phyloP scores from a whole-genome alignment of 2,888 invertebrate genomes.

The Syrista parreyssii region DNA sequence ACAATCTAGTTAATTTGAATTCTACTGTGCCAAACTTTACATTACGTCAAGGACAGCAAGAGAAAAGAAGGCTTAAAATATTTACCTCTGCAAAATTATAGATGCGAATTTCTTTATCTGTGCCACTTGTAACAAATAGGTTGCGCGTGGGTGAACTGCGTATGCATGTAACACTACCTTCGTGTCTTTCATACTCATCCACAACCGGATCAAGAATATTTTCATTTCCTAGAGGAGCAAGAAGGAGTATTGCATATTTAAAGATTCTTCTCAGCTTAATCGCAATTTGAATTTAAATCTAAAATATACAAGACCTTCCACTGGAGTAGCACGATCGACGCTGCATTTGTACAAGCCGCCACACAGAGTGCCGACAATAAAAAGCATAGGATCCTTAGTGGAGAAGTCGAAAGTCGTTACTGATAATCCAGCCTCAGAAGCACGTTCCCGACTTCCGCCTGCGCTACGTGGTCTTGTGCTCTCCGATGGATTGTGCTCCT shows the following conservation, averaged over 20 bases:
- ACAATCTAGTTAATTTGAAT: background rate
- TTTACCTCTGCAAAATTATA: constrained; percentile 56
- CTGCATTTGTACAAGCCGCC: constrained; percentile 62
- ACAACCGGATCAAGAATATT: constrained; percentile 56
- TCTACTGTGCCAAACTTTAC: background rate
- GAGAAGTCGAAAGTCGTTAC: constrained; percentile 60
- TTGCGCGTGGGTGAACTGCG: constrained; percentile 52
- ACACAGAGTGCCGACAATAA: constrained; percentile 60
- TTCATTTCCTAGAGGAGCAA: constrained; percentile 16
- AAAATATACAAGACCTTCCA: constrained; percentile 26
- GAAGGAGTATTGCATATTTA: constrained; percentile 7
- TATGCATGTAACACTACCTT: constrained; percentile 56
- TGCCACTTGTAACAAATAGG: constrained; percentile 54
- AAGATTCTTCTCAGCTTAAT: background rate
- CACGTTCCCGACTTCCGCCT: constrained; percentile 55
- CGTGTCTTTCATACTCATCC: constrained; percentile 55
- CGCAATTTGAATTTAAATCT: background rate
- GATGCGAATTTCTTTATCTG: constrained; percentile 59
- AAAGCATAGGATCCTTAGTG: constrained; percentile 44
- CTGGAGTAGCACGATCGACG: constrained; percentile 43
- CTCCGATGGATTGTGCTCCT: constrained; percentile 61
- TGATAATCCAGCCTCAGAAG: constrained; percentile 56
- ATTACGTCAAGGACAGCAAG: background rate
- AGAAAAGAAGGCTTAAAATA: background rate
- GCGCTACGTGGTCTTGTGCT: constrained; percentile 58